Percentiles rank a stretch among this genome's conserved stretches.
Conservation (phyloP, 2,797 vertebrate species). For the Crocidura indochinensis region DNA sequence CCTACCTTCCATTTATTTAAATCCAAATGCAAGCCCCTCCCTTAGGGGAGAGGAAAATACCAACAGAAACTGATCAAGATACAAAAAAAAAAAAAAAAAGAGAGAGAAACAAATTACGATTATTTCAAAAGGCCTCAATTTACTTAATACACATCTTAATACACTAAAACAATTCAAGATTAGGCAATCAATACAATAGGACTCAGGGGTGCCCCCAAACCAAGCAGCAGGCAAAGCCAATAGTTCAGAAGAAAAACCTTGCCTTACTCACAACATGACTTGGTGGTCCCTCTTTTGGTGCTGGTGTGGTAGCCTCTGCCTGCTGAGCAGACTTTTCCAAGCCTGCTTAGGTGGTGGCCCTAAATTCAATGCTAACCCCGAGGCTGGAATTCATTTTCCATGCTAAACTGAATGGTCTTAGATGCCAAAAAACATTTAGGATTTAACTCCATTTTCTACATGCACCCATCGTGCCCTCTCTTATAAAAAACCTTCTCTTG, state of each 20-base stretch:
- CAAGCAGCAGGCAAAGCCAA: not conserved
- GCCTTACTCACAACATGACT: not conserved
- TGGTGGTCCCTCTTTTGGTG: not conserved
- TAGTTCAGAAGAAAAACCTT: not conserved
- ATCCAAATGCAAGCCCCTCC: too few species aligned
- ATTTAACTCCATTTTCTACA: not conserved
- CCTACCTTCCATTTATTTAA: too few species aligned
- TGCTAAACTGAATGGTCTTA: not conserved
- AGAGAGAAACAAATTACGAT: too few species aligned
- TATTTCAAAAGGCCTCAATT: too few species aligned
- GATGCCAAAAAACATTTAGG: not conserved
- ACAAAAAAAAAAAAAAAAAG: too few species aligned
- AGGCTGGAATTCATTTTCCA: not conserved
- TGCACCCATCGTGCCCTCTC: not conserved
- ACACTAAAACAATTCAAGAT: slow-evolving; percentile 45
- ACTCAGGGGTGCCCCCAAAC: not conserved
- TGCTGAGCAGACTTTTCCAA: not conserved
- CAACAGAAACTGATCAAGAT: too few species aligned
- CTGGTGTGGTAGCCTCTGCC: not conserved
- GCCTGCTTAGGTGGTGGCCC: not conserved
- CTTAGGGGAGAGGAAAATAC: too few species aligned
- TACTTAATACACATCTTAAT: slow-evolving; percentile 1
- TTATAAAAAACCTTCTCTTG: not conserved
- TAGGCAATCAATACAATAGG: slow-evolving; percentile 48
- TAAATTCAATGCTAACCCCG: not conserved